phyloP scores from a whole-genome alignment of 2,797 vertebrate species.

The Garrulus glandarius region DNA sequence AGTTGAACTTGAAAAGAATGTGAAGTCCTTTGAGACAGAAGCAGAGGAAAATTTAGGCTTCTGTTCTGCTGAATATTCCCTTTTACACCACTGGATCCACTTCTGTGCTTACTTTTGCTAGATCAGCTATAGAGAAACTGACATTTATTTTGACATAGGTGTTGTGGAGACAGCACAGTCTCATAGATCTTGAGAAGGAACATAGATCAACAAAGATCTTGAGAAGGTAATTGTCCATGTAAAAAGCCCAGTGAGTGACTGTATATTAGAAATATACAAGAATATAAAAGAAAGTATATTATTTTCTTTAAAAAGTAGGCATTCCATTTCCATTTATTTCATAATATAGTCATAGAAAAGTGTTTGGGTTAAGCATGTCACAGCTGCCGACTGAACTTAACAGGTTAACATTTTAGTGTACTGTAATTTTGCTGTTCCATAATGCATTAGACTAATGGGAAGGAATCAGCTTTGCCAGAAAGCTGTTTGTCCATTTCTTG shows the following conservation, averaged over 20 bases:
- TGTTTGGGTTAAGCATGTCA: not conserved
- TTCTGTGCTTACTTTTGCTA: not conserved
- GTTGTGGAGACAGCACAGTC: not conserved
- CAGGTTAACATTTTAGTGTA: not conserved
- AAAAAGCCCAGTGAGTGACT: not conserved
- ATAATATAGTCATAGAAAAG: not conserved
- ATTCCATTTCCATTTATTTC: conserved; percentile 24
- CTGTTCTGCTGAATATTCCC: not conserved
- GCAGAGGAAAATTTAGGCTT: not conserved
- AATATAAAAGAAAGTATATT: not conserved
- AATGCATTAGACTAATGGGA: not conserved
- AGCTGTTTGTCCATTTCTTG: not conserved
- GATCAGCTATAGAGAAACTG: not conserved
- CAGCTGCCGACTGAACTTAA: not conserved
- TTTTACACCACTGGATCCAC: not conserved
- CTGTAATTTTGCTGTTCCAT: not conserved
- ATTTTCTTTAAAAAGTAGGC: conserved; percentile 1
- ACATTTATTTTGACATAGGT: not conserved
- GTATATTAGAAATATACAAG: not conserved
- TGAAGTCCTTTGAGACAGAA: not conserved
- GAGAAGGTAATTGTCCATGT: not conserved
- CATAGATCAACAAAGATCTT: not conserved
- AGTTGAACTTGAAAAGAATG: not conserved
- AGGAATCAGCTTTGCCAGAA: not conserved
- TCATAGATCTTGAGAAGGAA: not conserved